Evolutionary conservation across 2,888 invertebrate species (phyloP).

Genomic region (Yponomeuta cagnagella): DNA sequence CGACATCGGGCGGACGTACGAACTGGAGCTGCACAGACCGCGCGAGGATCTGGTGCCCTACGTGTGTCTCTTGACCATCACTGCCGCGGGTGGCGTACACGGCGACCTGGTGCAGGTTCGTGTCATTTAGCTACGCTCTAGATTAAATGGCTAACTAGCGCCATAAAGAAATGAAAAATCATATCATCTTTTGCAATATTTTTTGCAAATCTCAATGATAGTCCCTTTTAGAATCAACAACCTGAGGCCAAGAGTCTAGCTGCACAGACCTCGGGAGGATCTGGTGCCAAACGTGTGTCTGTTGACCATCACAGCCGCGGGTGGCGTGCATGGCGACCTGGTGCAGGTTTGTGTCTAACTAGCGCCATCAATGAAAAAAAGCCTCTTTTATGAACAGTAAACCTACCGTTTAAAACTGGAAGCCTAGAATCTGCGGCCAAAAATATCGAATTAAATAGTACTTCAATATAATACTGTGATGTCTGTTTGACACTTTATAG

Average conservation of each 20-base stretch:
- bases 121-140: slow-evolving; percentile 5
- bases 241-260: slow-evolving; percentile 39
- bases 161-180: no score
- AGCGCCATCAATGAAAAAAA: background rate
- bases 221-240: no score
- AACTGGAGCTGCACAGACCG: slow-evolving; percentile 89
- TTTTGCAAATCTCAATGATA: no score
- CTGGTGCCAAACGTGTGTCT: slow-evolving; percentile 91
- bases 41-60: slow-evolving; percentile 91
- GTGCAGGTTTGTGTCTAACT: slow-evolving; percentile 80
- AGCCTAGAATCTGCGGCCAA: no score
- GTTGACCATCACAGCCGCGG: slow-evolving; percentile 90
- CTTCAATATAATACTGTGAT: no score
- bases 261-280: slow-evolving; percentile 90
- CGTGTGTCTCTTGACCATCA: slow-evolving; percentile 90
- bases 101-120: slow-evolving; percentile 92
- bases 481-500: no score
- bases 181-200: no score
- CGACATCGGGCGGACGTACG: slow-evolving; percentile 90
- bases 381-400: no score
- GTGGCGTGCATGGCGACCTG: slow-evolving; percentile 88
- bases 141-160: background rate
- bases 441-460: no score
- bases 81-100: slow-evolving; percentile 86
- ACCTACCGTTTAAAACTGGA: no score